Percentiles rank a stretch among this genome's conserved stretches.
phyloP scores from a whole-genome alignment of 2,888 invertebrate species.

The Orthosia gracilis region DNA sequence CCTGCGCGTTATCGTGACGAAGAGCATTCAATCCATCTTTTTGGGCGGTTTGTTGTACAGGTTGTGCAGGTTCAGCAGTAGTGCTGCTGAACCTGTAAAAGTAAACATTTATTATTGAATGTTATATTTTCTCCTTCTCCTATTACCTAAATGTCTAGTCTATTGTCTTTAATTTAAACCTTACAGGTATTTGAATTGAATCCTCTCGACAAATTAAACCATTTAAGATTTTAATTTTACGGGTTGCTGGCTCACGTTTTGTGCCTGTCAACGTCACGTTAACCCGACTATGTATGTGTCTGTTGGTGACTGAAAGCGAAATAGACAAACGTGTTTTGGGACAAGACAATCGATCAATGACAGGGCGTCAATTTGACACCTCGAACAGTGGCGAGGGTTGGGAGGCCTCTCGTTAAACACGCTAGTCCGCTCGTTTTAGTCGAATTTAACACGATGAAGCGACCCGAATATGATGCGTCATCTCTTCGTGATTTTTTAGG shows the following conservation, averaged over 20 bases:
- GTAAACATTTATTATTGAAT: neutral
- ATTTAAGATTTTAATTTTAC: slow-evolving; percentile 77
- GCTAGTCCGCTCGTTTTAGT: slow-evolving; percentile 60
- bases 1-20: slow-evolving; percentile 59
- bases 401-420: slow-evolving; percentile 53
- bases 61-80: too few relatives aligned
- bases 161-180: neutral
- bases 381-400: slow-evolving; percentile 55
- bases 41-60: slow-evolving; percentile 13
- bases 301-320: slow-evolving; percentile 62
- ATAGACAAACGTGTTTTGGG: slow-evolving; percentile 66
- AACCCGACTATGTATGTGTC: slow-evolving; percentile 71
- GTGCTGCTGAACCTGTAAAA: neutral
- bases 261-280: slow-evolving; percentile 66
- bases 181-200: slow-evolving; percentile 26
- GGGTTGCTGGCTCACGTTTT: slow-evolving; percentile 71
- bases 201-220: slow-evolving; percentile 29
- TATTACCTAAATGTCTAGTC: neutral
- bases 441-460: slow-evolving; percentile 51
- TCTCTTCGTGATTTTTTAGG: slow-evolving; percentile 23
- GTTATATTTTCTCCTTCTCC: neutral
- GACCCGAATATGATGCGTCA: slow-evolving; percentile 28
- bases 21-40: slow-evolving; percentile 48
- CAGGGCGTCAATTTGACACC: slow-evolving; percentile 78
- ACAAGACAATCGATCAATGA: slow-evolving; percentile 81